phyloP scores from a whole-genome alignment of 2,888 invertebrate species.

The Zootermopsis nevadensis region DNA sequence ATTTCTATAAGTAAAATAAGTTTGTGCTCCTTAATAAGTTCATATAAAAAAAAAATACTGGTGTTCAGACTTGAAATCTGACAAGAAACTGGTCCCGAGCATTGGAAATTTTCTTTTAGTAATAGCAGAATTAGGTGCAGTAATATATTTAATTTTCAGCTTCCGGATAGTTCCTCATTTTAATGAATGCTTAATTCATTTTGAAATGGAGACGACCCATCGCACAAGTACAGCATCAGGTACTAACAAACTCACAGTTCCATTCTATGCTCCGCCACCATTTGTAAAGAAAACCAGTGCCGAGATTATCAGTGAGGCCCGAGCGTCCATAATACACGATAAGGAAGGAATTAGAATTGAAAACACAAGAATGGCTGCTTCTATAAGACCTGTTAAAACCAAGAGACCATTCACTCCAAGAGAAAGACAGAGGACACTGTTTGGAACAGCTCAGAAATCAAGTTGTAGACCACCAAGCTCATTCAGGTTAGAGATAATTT shows the following conservation, averaged over 20 bases:
- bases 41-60: too few species aligned
- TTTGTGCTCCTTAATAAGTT: too few species aligned
- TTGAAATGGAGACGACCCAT: slow-evolving; percentile 14
- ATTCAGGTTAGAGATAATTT: slow-evolving; percentile 73
- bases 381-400: slow-evolving; percentile 74
- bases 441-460: slow-evolving; percentile 69
- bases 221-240: slow-evolving; percentile 20
- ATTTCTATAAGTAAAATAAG: too few species aligned
- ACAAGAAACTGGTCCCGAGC: neutral
- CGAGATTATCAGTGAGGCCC: slow-evolving; percentile 83
- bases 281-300: slow-evolving; percentile 78
- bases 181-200: neutral
- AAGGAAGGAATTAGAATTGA: slow-evolving; percentile 60
- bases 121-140: too few species aligned
- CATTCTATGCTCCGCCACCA: slow-evolving; percentile 69
- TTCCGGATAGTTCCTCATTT: neutral
- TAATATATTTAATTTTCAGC: neutral
- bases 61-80: too few species aligned
- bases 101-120: neutral
- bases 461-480: slow-evolving; percentile 78
- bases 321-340: slow-evolving; percentile 67
- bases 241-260: slow-evolving; percentile 62
- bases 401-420: slow-evolving; percentile 88
- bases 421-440: slow-evolving; percentile 81
- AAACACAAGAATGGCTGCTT: slow-evolving; percentile 40